Evolutionary conservation across 2,113 vertebrate species (phyloP).

Genomic region (Eudyptes chrysolophus): DNA sequence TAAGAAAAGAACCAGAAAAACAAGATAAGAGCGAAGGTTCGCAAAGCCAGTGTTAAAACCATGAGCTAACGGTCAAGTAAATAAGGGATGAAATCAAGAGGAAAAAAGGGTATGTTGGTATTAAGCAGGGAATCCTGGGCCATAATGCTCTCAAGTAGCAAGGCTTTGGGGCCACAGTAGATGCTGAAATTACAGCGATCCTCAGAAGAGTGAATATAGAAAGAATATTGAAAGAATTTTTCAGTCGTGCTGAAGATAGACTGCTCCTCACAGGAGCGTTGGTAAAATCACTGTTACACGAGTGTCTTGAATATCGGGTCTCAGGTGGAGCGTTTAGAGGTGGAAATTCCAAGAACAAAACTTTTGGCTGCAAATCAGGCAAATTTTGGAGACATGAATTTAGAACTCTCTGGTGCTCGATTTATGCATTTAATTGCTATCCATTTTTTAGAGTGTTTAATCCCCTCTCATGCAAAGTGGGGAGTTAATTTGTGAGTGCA

Average conservation of each 20-base stretch:
- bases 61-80: background rate
- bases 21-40: background rate
- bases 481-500: background rate
- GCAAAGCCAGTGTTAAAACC: background rate
- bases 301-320: too few species aligned
- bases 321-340: background rate
- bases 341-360: background rate
- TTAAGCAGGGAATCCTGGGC: background rate
- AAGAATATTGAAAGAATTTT: background rate
- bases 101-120: background rate
- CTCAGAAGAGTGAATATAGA: background rate
- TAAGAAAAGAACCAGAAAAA: background rate
- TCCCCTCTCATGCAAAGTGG: background rate
- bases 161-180: background rate
- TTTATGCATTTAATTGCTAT: background rate
- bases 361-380: background rate
- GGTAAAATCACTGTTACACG: background rate
- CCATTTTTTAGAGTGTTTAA: background rate
- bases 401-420: background rate
- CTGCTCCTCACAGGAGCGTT: background rate
- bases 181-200: background rate
- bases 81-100: background rate
- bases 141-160: background rate
- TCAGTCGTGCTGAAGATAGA: background rate
- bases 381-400: background rate